Base-by-base conservation (phyloP, 1,140 invertebrate species). In the Cyrtorhinus lividipennis region DNA sequence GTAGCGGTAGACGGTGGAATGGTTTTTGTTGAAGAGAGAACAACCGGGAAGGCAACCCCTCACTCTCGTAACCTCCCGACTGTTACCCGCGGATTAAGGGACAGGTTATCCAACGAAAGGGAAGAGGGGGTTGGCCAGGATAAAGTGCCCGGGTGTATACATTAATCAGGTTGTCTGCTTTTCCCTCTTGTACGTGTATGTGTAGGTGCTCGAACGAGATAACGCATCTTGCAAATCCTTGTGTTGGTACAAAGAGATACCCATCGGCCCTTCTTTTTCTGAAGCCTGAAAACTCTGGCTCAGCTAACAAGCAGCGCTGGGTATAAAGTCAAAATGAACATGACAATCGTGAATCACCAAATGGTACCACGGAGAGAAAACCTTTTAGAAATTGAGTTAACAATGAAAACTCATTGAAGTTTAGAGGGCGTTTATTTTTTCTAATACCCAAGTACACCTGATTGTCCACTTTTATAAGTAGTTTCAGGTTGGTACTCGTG, bases 111-210 rank as follows among this genome's bases (percentile, higher is more conserved):
- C n/a, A n/a, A n/a, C n/a, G n/a, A n/a, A n/a, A n/a, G n/a, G 48
- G 20, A 10, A 22, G 48, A 53, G 12, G 48, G 48, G 8, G 48
- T 20, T n/a, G 38, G 10, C 18, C 30, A 15, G 30, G 30, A 38
- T 38, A 38, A 38, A 38, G 30, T 38, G 30, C 30, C 30, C 30
- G 30, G 30, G 30, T 38, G 30, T 38, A 53, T 53, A 53, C 20
- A 53, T 53, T 53, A 53, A 53, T 53, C 48, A 53, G 48, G 48
- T 53, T 53, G 48, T 53, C 48, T 22, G 48, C 48, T 53, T 53
- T 53, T 53, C 48, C 5, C 10, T 20, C 48, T 38, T 15, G 30
- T 38, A 5, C 30, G 30, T 38, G 5, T 38, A 15, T 38, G 30
- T 38, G 30, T 5, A 15, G 30, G 30, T 38, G 30, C 5, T 3